Conservation (phyloP, 1,140 invertebrate species). For the Vollenhovia emeryi region DNA sequence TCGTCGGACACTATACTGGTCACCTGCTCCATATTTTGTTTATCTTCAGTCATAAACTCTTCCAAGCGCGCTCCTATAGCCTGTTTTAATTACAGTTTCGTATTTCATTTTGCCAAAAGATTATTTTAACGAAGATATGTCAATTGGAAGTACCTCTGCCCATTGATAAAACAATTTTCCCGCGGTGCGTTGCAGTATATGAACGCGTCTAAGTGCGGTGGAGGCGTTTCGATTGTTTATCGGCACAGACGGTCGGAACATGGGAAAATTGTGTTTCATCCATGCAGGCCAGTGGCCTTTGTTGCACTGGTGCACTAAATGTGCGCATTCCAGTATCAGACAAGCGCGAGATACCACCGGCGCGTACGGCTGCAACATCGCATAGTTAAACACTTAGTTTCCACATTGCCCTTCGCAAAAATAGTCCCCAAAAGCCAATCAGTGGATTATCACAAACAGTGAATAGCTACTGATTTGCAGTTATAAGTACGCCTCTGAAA, state of each 20-base stretch:
- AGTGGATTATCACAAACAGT: too few species aligned
- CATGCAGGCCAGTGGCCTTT: conserved; percentile 98
- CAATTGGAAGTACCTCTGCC: conserved; percentile 91
- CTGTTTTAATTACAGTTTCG: conserved; percentile 81
- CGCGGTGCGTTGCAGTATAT: conserved; percentile 95
- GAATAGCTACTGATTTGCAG: too few species aligned
- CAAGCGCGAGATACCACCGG: conserved; percentile 96
- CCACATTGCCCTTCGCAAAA: background rate
- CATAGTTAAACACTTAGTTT: background rate
- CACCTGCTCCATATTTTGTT: conserved; percentile 89
- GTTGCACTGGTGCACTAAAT: conserved; percentile 99
- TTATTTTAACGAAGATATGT: background rate
- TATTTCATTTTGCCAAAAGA: background rate
- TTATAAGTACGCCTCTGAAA: too few species aligned
- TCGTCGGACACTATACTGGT: conserved; percentile 92
- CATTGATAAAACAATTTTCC: conserved; percentile 99
- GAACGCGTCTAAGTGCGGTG: conserved; percentile 89
- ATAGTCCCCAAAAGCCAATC: too few species aligned
- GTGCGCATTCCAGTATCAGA: conserved; percentile 96
- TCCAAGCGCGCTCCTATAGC: conserved; percentile 95
- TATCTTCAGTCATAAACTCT: conserved; percentile 92
- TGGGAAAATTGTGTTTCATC: conserved; percentile 95
- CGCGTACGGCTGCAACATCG: conserved; percentile 93
- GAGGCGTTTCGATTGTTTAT: conserved; percentile 84
- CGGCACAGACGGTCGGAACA: conserved; percentile 91